These are phyloP conservation scores for Zootermopsis nevadensis DNA, from an alignment of 2,888 invertebrate species.

Conservation along the genomic window DNA sequence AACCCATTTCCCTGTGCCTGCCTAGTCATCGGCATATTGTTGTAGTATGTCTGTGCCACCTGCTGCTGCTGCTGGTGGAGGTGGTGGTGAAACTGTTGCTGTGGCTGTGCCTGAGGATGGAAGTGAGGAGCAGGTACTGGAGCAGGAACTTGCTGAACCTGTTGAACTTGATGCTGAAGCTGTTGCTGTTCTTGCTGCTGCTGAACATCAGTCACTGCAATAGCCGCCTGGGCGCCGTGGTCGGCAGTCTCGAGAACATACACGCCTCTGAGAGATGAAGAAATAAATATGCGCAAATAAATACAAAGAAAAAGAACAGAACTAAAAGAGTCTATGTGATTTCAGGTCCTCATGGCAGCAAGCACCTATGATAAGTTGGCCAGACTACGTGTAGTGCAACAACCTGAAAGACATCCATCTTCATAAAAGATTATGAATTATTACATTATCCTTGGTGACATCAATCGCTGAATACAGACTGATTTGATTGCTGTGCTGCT, in stretches of 20 bases:
- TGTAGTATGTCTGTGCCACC: conserved; percentile 19
- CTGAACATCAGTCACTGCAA: conserved; percentile 1
- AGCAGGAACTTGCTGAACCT: conserved; percentile 28
- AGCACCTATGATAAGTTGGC: too few species aligned
- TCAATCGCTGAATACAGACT: too few species aligned
- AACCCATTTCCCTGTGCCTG: background rate
- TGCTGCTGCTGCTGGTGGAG: conserved; percentile 26
- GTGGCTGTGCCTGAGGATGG: conserved; percentile 11
- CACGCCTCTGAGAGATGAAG: conserved; percentile 26
- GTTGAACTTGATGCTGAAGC: conserved; percentile 16
- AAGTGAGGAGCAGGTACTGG: conserved; percentile 16
- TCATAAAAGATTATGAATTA: too few species aligned
- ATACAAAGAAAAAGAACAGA: too few species aligned
- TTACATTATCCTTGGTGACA: too few species aligned
- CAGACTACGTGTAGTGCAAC: too few species aligned
- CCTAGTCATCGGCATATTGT: background rate
- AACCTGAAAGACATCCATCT: too few species aligned
- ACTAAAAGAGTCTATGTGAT: too few species aligned
- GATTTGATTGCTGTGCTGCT: too few species aligned
- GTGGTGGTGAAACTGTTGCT: background rate
- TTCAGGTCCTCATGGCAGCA: too few species aligned
- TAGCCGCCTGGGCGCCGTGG: conserved; percentile 1
- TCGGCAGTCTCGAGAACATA: conserved; percentile 38
- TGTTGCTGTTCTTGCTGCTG: conserved; percentile 22
- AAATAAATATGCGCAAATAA: too few species aligned